Conservation (phyloP, 2,888 invertebrate genomes). For the Scaptomyza parva region DNA sequence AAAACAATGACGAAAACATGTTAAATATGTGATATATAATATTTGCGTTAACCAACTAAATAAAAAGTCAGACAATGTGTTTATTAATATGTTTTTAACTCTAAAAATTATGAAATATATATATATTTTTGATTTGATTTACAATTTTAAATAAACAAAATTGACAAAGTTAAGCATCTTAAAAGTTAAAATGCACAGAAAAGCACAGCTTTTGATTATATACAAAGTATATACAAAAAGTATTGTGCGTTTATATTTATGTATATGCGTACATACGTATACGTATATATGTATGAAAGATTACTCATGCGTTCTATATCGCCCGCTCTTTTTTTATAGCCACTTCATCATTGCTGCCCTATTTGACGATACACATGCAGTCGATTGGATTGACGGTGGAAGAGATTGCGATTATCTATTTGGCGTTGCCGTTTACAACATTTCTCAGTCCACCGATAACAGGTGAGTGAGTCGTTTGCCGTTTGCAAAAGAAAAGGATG, state of each 20-base stretch:
- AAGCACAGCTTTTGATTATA: neutral
- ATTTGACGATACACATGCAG: slow-evolving; percentile 95
- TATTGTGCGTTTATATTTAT: neutral
- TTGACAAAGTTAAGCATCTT: slow-evolving; percentile 1
- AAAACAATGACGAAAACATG: no score
- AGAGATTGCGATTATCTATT: slow-evolving; percentile 94
- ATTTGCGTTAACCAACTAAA: neutral
- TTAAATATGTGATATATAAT: neutral
- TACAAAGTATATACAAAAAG: neutral
- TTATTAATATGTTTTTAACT: neutral
- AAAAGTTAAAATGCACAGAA: neutral
- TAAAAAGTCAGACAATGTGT: neutral
- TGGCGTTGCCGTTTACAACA: slow-evolving; percentile 93
- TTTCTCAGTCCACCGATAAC: slow-evolving; percentile 94
- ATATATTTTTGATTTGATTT: neutral
- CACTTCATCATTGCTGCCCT: slow-evolving; percentile 93
- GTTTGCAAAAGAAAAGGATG: neutral
- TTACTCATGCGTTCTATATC: slow-evolving; percentile 1
- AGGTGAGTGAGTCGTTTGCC: slow-evolving; percentile 85
- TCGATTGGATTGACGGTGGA: slow-evolving; percentile 93
- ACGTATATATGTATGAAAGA: neutral
- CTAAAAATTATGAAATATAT: neutral
- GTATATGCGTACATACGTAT: no score
- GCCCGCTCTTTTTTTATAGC: slow-evolving; percentile 86
- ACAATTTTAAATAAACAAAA: no score